Evolutionary conservation across 2,888 invertebrate species (phyloP), one percentile per base, ranked within the genome.

Genomic region (Athalia rosae): DNA sequence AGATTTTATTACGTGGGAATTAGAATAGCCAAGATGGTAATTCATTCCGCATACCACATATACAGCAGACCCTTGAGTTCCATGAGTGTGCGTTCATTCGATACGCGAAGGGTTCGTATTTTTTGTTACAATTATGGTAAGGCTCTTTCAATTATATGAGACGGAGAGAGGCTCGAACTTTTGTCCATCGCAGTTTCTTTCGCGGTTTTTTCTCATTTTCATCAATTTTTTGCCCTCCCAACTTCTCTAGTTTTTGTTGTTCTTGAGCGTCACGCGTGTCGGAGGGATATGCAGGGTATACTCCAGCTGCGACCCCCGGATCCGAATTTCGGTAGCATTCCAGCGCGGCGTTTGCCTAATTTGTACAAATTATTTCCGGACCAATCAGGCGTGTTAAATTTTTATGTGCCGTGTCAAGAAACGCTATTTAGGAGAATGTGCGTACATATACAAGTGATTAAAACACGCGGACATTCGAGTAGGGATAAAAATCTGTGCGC

Each of bases 321-420:
- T 71, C 71, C 28, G 11, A 58, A 71, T 71, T 9, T 58, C 58
- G 43, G 28, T 58, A 56, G 45, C 56, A 71, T 71, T 56, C 69
- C 69, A 43, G 13, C 43, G 56, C 0, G 28, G 28, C 28, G 28
- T 28, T 28, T 2, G 15, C 47, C 67, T 77, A 77, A 77, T 69
- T 77, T 66, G 67, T 77, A 71, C 77, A 77, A 77, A 77, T 77
- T 67, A 77, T 71, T 77, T 77, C 77, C 77, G 77, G 77, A 43
- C 69, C 61, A 53, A 77, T 77, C 69, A 41, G 69, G 41, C 59
- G 48, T 28, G 28, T 71, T 53, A 48, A 15, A 58, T 71, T 59
- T 45, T 15, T 7, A 59, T 28, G 61, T 58, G 47, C 47, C 71
- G 71, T 71, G 71, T 53, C 53, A 53, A 53, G 53, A 53, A 11